Evolutionary conservation across 92 coral and sea anemone species (phyloP).

Genomic region (Phenganax stokvisi): DNA sequence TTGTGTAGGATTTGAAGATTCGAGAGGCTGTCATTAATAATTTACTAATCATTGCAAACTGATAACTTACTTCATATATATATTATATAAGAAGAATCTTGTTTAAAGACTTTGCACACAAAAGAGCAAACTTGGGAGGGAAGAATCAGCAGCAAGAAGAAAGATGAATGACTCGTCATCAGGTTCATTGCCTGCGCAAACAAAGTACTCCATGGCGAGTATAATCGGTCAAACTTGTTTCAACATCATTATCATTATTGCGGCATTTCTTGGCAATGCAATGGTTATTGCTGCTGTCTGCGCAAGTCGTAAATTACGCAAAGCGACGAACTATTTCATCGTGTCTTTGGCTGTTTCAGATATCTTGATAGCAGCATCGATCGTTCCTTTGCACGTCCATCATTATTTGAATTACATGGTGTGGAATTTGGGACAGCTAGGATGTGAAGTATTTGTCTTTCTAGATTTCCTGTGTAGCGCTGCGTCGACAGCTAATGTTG

Average conservation of each 20-base stretch:
- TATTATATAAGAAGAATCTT: neutral
- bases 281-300: slow-evolving; percentile 80
- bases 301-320: slow-evolving; percentile 71
- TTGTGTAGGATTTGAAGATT: neutral
- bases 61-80: neutral
- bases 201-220: slow-evolving; percentile 48
- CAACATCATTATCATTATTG: slow-evolving; percentile 70
- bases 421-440: slow-evolving; percentile 76
- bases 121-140: neutral
- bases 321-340: slow-evolving; percentile 84
- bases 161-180: neutral
- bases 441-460: slow-evolving; percentile 81
- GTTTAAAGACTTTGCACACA: neutral
- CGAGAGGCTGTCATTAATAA: slow-evolving; percentile 7
- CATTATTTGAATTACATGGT: slow-evolving; percentile 67
- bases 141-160: neutral
- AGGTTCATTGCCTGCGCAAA: neutral
- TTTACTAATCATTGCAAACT: neutral
- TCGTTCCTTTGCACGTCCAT: slow-evolving; percentile 90
- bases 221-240: slow-evolving; percentile 82
- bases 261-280: slow-evolving; percentile 85
- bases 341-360: slow-evolving; percentile 93
- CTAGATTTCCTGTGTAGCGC: slow-evolving; percentile 70
- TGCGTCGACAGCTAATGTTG: slow-evolving; percentile 80
- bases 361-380: slow-evolving; percentile 68